Evolutionary conservation across 2,113 vertebrate genomes (phyloP).

Genomic region (Todiramphus saurophagus): DNA sequence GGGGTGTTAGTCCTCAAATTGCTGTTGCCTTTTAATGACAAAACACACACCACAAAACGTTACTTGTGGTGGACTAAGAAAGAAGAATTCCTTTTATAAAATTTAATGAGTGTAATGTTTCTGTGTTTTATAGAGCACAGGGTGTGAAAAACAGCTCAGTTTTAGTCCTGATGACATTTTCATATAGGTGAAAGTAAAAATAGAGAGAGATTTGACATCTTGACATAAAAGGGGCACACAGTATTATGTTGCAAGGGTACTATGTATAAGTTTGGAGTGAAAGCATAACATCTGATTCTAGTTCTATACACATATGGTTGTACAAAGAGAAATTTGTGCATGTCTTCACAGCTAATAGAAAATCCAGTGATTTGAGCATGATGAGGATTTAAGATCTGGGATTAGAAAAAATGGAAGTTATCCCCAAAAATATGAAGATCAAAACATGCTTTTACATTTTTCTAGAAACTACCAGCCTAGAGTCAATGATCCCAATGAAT

Average conservation of each 20-base stretch:
- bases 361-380: background rate
- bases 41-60: background rate
- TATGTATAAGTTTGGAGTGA: background rate
- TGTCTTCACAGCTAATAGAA: constrained; percentile 25
- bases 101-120: constrained; percentile 51
- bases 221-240: constrained; percentile 1
- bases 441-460: background rate
- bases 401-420: background rate
- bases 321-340: background rate
- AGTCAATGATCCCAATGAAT: background rate
- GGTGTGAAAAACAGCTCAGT: constrained; percentile 62
- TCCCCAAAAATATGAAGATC: background rate
- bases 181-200: constrained; percentile 56
- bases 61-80: background rate
- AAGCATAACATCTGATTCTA: constrained; percentile 50
- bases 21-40: constrained; percentile 24
- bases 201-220: constrained; percentile 37
- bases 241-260: background rate
- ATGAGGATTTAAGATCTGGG: background rate
- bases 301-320: background rate
- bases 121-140: constrained; percentile 23
- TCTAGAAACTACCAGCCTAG: background rate
- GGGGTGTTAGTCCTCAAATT: background rate
- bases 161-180: constrained; percentile 63
- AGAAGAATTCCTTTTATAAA: constrained; percentile 53